Conservation (phyloP, 2,797 vertebrate species). For the Cebuella pygmaea region DNA sequence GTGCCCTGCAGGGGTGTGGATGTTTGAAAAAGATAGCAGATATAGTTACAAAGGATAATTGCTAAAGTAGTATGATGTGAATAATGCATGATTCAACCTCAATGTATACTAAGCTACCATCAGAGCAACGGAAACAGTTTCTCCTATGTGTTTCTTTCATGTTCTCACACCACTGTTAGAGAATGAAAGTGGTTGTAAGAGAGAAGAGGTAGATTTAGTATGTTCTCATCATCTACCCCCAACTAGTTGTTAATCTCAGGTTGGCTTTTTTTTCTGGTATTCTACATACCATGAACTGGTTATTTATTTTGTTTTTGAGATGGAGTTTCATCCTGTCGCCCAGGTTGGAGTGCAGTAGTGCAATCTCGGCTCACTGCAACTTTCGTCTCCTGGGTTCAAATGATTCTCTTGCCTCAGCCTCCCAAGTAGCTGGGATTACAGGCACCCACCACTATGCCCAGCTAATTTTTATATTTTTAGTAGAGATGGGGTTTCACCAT, state of each 20-base stretch:
- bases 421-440: no score
- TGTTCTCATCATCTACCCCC: background rate
- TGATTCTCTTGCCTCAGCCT: no score
- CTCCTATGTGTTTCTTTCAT: background rate
- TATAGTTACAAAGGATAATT: background rate
- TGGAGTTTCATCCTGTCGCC: no score
- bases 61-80: background rate
- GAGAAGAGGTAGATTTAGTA: background rate
- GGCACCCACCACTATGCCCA: no score
- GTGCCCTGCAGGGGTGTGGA: background rate
- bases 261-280: background rate
- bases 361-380: no score
- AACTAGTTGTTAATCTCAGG: background rate
- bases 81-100: background rate
- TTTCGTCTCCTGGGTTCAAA: no score
- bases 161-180: background rate
- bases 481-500: background rate
- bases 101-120: background rate
- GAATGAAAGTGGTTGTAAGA: background rate
- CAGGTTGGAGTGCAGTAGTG: no score
- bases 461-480: no score
- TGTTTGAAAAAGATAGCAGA: background rate
- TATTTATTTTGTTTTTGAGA: no score
- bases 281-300: background rate
- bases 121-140: background rate